phyloP scores from a whole-genome alignment of 30 jellyfish, hydroid and myxozoan species.

The Pelagia noctiluca region DNA sequence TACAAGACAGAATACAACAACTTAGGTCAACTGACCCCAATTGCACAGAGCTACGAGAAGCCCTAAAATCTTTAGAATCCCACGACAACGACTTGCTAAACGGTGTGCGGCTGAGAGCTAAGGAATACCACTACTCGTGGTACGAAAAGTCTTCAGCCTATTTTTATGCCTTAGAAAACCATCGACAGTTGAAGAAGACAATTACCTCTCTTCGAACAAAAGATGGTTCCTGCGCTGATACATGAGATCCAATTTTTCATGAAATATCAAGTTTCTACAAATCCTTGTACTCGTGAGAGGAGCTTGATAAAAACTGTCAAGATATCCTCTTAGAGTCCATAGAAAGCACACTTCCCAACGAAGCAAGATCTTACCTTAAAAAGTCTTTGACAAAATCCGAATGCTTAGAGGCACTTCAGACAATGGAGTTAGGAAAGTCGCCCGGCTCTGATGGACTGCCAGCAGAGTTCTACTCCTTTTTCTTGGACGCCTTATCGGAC shows the following conservation, averaged over 20 bases:
- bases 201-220: neutral
- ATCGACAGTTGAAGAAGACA: neutral
- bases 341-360: neutral
- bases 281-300: neutral
- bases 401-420: neutral
- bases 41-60: neutral
- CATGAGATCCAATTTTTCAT: neutral
- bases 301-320: neutral
- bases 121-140: neutral
- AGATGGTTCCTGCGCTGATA: neutral
- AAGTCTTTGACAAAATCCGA: neutral
- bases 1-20: neutral
- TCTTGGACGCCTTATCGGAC: constrained; percentile 32
- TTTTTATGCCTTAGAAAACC: neutral
- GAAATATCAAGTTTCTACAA: neutral
- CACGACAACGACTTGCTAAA: neutral
- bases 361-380: neutral
- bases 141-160: constrained; percentile 2
- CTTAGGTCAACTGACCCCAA: neutral
- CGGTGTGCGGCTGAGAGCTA: neutral
- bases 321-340: neutral
- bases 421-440: neutral
- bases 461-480: constrained; percentile 1
- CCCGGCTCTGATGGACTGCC: constrained; percentile 51
- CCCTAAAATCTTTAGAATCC: neutral